phyloP scores from a whole-genome alignment of 2,113 vertebrate genomes.

The Polyodon spathula region DNA sequence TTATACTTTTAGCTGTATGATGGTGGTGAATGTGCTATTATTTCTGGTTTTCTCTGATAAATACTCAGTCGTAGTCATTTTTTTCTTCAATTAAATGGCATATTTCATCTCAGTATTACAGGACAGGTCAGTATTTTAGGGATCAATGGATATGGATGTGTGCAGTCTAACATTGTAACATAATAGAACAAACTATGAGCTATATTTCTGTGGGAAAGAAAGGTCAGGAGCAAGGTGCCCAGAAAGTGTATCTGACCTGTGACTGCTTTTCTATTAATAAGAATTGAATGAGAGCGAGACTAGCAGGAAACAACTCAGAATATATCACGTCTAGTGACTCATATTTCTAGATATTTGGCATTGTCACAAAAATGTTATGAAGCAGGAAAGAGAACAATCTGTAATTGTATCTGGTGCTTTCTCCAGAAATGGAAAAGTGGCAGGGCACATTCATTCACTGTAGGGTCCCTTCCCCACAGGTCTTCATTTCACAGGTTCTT shows the following conservation, averaged over 20 bases:
- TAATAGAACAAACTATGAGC: background rate
- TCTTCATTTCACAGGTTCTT: too few species aligned
- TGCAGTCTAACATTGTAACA: background rate
- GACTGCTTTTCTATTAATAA: background rate
- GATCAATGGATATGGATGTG: too few species aligned
- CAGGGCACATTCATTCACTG: background rate
- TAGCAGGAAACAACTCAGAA: background rate
- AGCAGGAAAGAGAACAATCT: conserved; percentile 1
- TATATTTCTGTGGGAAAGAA: background rate
- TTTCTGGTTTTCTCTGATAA: too few species aligned
- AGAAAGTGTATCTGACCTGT: background rate
- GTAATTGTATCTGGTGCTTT: background rate
- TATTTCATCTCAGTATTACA: too few species aligned
- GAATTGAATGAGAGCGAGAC: background rate
- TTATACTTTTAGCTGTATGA: too few species aligned
- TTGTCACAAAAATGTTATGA: conserved; percentile 1
- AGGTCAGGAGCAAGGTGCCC: background rate
- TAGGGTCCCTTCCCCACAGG: too few species aligned
- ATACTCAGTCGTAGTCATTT: too few species aligned
- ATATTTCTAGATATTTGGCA: conserved; percentile 1
- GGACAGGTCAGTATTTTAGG: too few species aligned
- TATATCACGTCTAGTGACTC: background rate
- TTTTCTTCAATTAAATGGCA: too few species aligned
- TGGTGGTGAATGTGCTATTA: too few species aligned
- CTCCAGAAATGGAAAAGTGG: background rate